Percentiles rank a stretch among this genome's conserved stretches.
These are phyloP conservation scores for Actenoides hombroni DNA, from an alignment of 2,113 vertebrate species.

Conservation along the genomic window DNA sequence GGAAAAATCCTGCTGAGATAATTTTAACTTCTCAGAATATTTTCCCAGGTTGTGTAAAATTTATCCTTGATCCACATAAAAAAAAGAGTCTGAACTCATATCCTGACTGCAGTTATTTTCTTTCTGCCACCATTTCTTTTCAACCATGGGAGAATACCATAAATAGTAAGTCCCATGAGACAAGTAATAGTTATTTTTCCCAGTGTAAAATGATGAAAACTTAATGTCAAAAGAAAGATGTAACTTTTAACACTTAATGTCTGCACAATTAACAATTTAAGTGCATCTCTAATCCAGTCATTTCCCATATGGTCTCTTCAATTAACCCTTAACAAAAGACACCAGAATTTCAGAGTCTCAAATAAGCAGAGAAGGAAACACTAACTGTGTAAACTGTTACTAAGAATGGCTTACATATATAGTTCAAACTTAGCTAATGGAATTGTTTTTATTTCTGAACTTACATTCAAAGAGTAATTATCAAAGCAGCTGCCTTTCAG, in stretches of 20 bases:
- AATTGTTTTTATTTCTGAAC: neutral
- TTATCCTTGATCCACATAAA: neutral
- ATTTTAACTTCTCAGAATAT: neutral
- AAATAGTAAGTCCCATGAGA: neutral
- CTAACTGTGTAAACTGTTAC: neutral
- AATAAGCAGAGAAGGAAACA: neutral
- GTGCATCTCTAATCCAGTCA: conserved; percentile 1
- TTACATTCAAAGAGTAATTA: neutral
- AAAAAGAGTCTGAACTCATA: neutral
- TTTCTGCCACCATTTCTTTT: neutral
- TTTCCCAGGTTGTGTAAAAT: neutral
- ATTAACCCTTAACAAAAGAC: conserved; percentile 35
- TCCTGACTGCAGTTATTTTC: neutral
- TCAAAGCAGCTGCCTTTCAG: neutral
- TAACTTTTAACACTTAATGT: conserved; percentile 1
- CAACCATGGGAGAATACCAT: neutral
- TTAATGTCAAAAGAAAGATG: neutral
- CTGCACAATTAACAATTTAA: conserved; percentile 15
- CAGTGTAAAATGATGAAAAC: neutral
- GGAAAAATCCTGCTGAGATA: neutral
- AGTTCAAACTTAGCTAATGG: neutral
- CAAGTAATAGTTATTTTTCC: neutral
- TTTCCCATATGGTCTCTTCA: conserved; percentile 9
- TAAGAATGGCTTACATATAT: neutral
- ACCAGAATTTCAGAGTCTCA: neutral